Evolutionary conservation across 1,140 invertebrate genomes (phyloP).

Genomic region (Eciton burchellii): DNA sequence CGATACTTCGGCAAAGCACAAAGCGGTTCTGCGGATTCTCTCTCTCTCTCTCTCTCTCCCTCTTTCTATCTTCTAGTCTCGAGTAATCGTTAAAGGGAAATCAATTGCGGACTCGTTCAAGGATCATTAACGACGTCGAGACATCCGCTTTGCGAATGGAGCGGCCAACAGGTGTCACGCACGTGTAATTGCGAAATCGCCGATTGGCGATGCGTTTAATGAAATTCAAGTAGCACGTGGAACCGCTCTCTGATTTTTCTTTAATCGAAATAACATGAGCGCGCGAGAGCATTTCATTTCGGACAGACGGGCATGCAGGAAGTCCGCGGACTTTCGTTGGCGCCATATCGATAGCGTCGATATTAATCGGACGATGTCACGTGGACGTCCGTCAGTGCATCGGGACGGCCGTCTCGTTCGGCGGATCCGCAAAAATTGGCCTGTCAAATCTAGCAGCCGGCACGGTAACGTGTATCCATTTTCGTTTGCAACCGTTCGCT

Average conservation of each 20-base stretch:
- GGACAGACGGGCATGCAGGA: not conserved
- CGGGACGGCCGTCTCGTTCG: slow-evolving; percentile 44
- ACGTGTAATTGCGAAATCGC: slow-evolving; percentile 17
- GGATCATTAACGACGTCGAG: slow-evolving; percentile 17
- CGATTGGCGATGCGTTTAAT: slow-evolving; percentile 16
- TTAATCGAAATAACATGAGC: slow-evolving; percentile 37
- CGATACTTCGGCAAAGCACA: not conserved
- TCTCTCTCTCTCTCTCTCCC: too few relatives aligned
- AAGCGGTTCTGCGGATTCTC: not conserved
- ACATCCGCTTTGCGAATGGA: slow-evolving; percentile 29
- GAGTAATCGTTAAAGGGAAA: slow-evolving; percentile 1
- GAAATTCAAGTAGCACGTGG: too few relatives aligned
- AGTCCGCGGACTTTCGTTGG: slow-evolving; percentile 28
- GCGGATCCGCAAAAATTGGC: slow-evolving; percentile 44
- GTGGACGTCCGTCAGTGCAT: slow-evolving; percentile 39
- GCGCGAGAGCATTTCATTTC: slow-evolving; percentile 36
- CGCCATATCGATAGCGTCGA: slow-evolving; percentile 47
- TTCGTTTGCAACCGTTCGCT: slow-evolving; percentile 44
- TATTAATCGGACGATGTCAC: slow-evolving; percentile 54
- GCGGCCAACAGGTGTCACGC: slow-evolving; percentile 50
- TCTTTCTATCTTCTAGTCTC: too few relatives aligned
- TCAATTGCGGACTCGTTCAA: not conserved
- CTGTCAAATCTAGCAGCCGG: slow-evolving; percentile 52
- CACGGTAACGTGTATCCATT: slow-evolving; percentile 24
- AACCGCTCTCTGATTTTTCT: slow-evolving; percentile 34